Base-by-base conservation (phyloP, 2,888 invertebrate genomes). In the Galeopsomyia nigrocyanea region DNA sequence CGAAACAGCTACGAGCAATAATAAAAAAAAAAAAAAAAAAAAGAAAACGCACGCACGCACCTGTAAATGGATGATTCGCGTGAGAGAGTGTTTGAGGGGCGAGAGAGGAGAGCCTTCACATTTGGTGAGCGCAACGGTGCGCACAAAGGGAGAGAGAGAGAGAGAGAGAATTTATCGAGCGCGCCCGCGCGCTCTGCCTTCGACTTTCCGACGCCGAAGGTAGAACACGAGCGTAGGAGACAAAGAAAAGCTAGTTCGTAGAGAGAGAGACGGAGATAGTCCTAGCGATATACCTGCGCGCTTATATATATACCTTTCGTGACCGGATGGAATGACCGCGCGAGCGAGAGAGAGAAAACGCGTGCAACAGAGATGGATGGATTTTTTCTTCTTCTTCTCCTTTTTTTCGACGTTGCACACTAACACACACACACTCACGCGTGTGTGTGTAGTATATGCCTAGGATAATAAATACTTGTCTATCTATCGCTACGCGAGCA, bases 21-120 rank as follows among this genome's bases (percentile, higher is more conserved):
- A 31, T 31, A 31, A 31, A 5, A 7, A 31, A n/a, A n/a, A n/a
- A n/a, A n/a, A 39, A 39, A 5, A 39, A 39, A 39, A 39, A 39
- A 39, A 10, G 22, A 64, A 26, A 26, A 31, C 10, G 19, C 21
- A 3, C 17, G 71, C 74, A 74, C 72, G 75, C 77, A 78, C 78
- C 77, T 78, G 79, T 79, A 79, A 74, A 79, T 79, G 79, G 77
- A 77, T 76, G 78, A 79, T 79, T 79, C 79, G 79, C 79, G 79
- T 79, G 79, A 79, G 39, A 39, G 79, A 78, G 77, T 79, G 78
- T 79, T 77, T 77, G 78, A 39, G 39, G 39, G 39, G 79, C 79
- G 79, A 77, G 79, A 78, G 31, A 31, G 79, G 78, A 77, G 31
- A n/a, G 78, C 77, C 78, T 76, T 77, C 77, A 74, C 76, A 76